Evolutionary conservation across 1,140 invertebrate genomes (phyloP), one percentile per base, ranked within the genome.

Genomic region (Pomacea maculata): DNA sequence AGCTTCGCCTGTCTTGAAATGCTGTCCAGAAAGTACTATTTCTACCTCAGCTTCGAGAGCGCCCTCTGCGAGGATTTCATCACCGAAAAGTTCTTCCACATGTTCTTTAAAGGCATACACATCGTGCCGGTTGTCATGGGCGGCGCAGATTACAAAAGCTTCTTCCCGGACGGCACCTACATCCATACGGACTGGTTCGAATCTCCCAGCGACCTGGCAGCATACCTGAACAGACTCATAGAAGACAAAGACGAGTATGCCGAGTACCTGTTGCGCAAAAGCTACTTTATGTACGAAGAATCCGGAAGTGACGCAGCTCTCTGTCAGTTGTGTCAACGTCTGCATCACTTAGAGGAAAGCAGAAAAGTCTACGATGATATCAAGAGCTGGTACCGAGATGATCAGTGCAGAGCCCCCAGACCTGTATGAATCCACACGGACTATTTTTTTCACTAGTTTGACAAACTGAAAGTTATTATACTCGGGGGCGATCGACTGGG

Each of bases 11-110:
- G 83, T 80, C 74, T 83, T 52, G 64, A 80, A 63, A 64, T 76
- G 67, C 61, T 75, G 65, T 61, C 85, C 21, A 29, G 65, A 3
- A 80, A 78, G 8, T 88, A 88, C 79, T 85, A 83, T 70, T 90
- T 89, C 77, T 93, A 92, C 82, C 80, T 93, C 21, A 80, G 91
- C 17, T 92, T 93, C 82, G 92, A 93, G 92, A 99, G 99, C 75
- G 79, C 82, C 29, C 77, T 83, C 34, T 83, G 82, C 54, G 61
- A 63, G 14, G 82, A 83, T 75, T 92, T 98, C 97, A 1, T 98
- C 97, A 0, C 97, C 98, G 90, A 99, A 99, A 90, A 97, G 98
- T 90, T 99, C 97, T 89, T 88, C 80, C 54, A 75, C 71, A 76
- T 83, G 74, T 80, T 86, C 80, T 45, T 63, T 45, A 55, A 73